Evolutionary conservation across 2,113 vertebrate genomes (phyloP).

Genomic region (Ailuropoda melanoleuca): DNA sequence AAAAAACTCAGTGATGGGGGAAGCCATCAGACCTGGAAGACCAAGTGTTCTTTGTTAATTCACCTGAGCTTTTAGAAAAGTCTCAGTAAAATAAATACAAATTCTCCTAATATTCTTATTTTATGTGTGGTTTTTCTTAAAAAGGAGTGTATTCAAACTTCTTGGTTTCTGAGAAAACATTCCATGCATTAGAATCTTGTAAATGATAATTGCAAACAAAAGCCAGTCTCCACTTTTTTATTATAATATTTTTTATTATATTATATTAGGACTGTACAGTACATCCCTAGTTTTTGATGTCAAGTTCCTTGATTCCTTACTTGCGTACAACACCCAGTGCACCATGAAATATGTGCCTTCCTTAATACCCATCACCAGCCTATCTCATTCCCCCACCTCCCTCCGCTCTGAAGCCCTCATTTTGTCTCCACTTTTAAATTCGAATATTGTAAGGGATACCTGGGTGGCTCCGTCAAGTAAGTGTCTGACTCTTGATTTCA

Average conservation of each 20-base stretch:
- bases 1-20: background rate
- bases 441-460: background rate
- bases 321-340: too few relatives aligned
- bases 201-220: background rate
- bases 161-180: background rate
- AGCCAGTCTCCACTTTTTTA: background rate
- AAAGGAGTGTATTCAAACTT: background rate
- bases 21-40: background rate
- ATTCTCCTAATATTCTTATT: background rate
- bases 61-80: background rate
- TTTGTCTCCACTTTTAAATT: background rate
- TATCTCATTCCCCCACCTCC: too few relatives aligned
- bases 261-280: too few relatives aligned
- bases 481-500: background rate
- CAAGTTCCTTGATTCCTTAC: too few relatives aligned
- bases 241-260: too few relatives aligned
- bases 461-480: background rate
- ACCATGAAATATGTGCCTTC: too few relatives aligned
- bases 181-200: background rate
- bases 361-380: too few relatives aligned
- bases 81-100: background rate
- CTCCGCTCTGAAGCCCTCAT: too few relatives aligned
- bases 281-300: too few relatives aligned
- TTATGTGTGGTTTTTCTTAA: background rate
- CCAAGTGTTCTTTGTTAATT: background rate